A percentile compares a stretch with the other conserved stretches of the same genome.
Conservation (phyloP, 2,113 vertebrate genomes). For the Python bivittatus region DNA sequence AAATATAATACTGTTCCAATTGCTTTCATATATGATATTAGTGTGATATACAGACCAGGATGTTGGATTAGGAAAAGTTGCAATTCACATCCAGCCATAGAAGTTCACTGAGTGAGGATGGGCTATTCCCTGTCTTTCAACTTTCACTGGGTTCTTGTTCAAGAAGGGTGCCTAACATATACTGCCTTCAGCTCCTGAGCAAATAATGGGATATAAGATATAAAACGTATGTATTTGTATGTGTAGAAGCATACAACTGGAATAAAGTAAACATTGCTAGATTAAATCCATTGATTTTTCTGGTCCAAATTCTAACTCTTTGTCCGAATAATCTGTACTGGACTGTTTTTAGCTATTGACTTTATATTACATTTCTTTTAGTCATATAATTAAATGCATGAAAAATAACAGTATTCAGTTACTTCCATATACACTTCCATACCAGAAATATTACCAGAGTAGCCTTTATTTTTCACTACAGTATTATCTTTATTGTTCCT, state of each 20-base stretch:
- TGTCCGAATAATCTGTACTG: neutral
- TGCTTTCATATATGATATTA: neutral
- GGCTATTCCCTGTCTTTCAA: neutral
- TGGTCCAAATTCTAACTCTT: neutral
- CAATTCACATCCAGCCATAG: neutral
- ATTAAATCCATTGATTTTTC: neutral
- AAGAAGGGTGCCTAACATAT: neutral
- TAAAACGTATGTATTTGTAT: neutral
- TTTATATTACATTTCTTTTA: conserved; percentile 8
- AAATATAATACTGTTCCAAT: neutral
- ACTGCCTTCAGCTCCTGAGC: neutral
- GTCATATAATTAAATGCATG: neutral
- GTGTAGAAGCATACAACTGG: neutral
- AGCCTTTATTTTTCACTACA: conserved; percentile 35
- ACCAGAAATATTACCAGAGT: conserved; percentile 35
- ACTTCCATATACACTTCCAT: conserved; percentile 41
- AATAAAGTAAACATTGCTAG: neutral
- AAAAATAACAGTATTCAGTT: neutral
- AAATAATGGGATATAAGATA: neutral
- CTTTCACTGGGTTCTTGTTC: neutral
- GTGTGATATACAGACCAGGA: neutral
- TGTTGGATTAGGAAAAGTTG: neutral
- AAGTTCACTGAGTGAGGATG: neutral
- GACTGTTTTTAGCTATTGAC: neutral
- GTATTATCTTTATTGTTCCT: conserved; percentile 51